Conservation (phyloP, 2,113 vertebrate genomes). For the Marcusenius ussheri region DNA sequence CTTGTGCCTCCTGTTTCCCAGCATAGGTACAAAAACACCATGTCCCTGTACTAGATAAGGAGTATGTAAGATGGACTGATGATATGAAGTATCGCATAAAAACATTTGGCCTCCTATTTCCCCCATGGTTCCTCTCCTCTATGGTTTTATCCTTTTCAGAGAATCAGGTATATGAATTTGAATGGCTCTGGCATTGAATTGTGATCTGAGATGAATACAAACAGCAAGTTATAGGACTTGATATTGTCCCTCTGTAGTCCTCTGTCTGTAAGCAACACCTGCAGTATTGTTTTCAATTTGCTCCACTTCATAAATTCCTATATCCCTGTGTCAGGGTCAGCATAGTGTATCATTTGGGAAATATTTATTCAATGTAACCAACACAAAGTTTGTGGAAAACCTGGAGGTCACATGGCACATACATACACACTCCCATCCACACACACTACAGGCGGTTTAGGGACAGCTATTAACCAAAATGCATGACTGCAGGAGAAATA, state of each 20-base stretch:
- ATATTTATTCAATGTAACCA: neutral
- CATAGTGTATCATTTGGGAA: neutral
- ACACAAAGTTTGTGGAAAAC: neutral
- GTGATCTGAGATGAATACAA: neutral
- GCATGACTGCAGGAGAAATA: neutral
- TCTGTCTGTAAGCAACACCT: neutral
- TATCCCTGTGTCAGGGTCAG: neutral
- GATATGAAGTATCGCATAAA: neutral
- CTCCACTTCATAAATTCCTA: neutral
- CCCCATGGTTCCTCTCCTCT: neutral
- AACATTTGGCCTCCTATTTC: neutral
- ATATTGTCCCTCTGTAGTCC: neutral
- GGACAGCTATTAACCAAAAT: neutral
- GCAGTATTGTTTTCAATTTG: neutral
- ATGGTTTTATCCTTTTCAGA: neutral
- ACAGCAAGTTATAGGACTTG: neutral
- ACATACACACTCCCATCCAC: neutral
- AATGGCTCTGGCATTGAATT: neutral
- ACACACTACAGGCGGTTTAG: neutral
- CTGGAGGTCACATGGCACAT: no score
- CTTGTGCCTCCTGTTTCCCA: neutral
- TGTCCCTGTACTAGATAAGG: neutral
- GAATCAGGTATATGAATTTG: neutral
- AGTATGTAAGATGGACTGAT: neutral
- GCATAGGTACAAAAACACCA: neutral